Base-by-base conservation (phyloP, 2,888 invertebrate species). In the Choreutis nemorana region DNA sequence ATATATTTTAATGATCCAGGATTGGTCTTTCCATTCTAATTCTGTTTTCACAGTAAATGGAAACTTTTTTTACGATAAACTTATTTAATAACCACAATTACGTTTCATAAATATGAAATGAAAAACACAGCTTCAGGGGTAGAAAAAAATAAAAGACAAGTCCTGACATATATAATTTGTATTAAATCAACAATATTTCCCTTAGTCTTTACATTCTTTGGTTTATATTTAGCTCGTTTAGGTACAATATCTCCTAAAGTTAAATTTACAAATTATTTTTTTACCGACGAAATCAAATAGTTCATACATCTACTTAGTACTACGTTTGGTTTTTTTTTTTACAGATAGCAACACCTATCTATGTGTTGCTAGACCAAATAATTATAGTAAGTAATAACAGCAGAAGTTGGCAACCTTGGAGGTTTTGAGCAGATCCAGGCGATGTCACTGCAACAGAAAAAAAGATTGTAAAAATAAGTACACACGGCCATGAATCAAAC, bases 161-260 rank as follows among this genome's bases (percentile, higher is more conserved):
- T 27, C 29, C 46, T 41, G 66, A 75, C 75, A 73, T 71, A 70
- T 63, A 70, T 75, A 73, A 71, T 78, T 75, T 78, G 70, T 77
- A 77, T 78, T 78, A 77, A 77, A 78, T 75, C 77, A 78, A 77
- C 77, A 77, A 72, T 77, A 64, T 58, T n/a, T n/a, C 50, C 63
- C 71, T 73, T 28, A 67, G 58, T 72, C 65, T 77, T 72, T 71
- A 75, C 75, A 75, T 60, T 72, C 65, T 77, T 77, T 77, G 78
- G 77, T 73, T 62, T 63, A 70, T 49, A 55, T 54, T 66, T 60
- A 75, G 73, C 73, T 75, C 72, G 50, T 67, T 70, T 64, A 58
- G 57, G 56, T 66, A 60, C 51, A 56, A 34, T 59, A n/a, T n/a
- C 54, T 52, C 44, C 52, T 62, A 51, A 59, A 56, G 34, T 64